These are phyloP conservation scores for Agrotis puta DNA, from an alignment of 2,888 invertebrate species.

Conservation along the genomic window DNA sequence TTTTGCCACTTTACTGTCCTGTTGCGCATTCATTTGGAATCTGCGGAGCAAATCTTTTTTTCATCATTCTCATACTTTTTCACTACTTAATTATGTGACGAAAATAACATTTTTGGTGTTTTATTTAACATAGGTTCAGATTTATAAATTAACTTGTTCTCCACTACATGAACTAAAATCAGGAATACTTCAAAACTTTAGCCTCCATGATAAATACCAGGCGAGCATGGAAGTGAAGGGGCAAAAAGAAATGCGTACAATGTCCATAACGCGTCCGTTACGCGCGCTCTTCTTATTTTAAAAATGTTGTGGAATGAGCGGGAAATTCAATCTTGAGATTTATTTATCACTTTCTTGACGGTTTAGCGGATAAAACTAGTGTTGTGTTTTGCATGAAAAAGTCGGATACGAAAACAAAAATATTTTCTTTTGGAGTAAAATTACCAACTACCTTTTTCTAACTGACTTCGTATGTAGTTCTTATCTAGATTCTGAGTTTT, in stretches of 20 bases:
- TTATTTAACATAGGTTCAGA: not conserved
- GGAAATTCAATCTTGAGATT: not conserved
- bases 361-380: not conserved
- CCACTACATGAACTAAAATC: not conserved
- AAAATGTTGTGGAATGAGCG: not conserved
- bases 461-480: not conserved
- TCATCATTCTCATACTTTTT: too few relatives aligned
- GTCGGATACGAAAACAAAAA: not conserved
- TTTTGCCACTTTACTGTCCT: too few relatives aligned
- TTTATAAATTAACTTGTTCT: not conserved
- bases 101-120: too few relatives aligned
- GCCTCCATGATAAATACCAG: constrained; percentile 38
- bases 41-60: too few relatives aligned
- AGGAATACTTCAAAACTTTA: constrained; percentile 18
- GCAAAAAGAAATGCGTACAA: constrained; percentile 21
- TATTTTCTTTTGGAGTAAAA: not conserved
- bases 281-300: constrained; percentile 4
- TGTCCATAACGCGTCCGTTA: constrained; percentile 17
- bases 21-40: too few relatives aligned
- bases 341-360: not conserved
- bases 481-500: not conserved
- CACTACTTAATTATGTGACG: too few relatives aligned
- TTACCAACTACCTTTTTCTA: not conserved
- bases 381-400: not conserved
- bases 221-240: constrained; percentile 9